These are phyloP conservation scores for Cryptocheilus praepositus DNA, from an alignment of 2,888 invertebrate species.

Conservation along the genomic window DNA sequence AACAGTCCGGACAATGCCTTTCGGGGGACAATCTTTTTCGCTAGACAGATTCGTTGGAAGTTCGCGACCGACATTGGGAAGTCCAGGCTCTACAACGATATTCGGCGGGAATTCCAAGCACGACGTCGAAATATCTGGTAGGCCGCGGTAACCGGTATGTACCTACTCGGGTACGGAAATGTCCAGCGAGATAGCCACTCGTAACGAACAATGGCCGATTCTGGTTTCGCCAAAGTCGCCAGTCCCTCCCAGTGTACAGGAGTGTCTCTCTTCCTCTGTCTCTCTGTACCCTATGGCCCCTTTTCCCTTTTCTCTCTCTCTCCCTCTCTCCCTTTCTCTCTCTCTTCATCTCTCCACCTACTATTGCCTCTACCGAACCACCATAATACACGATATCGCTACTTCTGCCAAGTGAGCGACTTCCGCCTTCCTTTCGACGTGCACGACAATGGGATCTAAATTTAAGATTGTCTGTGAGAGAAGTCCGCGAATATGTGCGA, in stretches of 20 bases:
- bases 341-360: background rate
- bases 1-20: no score
- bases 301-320: slow-evolving; percentile 16
- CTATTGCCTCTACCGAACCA: slow-evolving; percentile 27
- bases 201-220: slow-evolving; percentile 68
- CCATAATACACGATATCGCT: slow-evolving; percentile 61
- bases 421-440: slow-evolving; percentile 64
- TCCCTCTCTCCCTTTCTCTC: slow-evolving; percentile 8
- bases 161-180: slow-evolving; percentile 67
- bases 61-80: slow-evolving; percentile 40
- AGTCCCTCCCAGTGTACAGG: slow-evolving; percentile 32
- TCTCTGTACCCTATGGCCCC: slow-evolving; percentile 1
- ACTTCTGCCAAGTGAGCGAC: slow-evolving; percentile 71
- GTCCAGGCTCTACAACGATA: slow-evolving; percentile 44
- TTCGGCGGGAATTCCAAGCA: slow-evolving; percentile 42
- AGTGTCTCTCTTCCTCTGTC: slow-evolving; percentile 20
- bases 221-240: slow-evolving; percentile 58
- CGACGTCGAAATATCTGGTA: slow-evolving; percentile 51
- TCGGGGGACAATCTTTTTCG: no score
- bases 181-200: slow-evolving; percentile 70
- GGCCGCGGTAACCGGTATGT: slow-evolving; percentile 47
- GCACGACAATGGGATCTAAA: slow-evolving; percentile 69
- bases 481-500: slow-evolving; percentile 22
- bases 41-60: no score
- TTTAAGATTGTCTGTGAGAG: slow-evolving; percentile 60